Conservation (phyloP, 2,797 vertebrate species). For the Rousettus madagascariensis region DNA sequence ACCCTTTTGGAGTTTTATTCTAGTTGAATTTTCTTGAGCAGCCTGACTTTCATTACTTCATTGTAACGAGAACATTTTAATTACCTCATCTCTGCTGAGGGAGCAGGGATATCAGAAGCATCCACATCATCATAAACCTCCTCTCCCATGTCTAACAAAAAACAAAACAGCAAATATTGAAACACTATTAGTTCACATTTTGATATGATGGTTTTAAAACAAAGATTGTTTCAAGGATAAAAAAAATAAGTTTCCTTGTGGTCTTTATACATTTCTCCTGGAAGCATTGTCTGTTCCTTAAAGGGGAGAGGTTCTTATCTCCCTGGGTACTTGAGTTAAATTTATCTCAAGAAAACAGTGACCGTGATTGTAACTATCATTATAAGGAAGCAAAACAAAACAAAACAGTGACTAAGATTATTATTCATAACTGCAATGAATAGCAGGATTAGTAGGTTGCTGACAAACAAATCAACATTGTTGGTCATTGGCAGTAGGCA, state of each 20-base stretch:
- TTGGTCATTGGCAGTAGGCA: background rate
- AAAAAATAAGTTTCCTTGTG: background rate
- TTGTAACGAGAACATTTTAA: slow-evolving; percentile 44
- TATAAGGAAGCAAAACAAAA: background rate
- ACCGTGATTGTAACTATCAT: background rate
- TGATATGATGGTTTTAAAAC: background rate
- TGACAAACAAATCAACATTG: background rate
- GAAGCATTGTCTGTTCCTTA: background rate
- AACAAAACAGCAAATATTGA: background rate
- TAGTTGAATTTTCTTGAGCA: background rate
- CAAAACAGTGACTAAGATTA: background rate
- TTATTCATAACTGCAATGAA: background rate
- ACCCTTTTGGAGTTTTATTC: background rate
- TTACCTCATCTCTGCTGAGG: slow-evolving; percentile 81
- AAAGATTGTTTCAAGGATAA: background rate
- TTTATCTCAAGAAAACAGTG: background rate
- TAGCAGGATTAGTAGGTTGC: background rate
- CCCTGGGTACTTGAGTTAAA: background rate
- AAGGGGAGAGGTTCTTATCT: background rate
- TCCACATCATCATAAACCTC: slow-evolving; percentile 90
- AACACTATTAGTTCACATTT: background rate
- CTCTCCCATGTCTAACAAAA: slow-evolving; percentile 75
- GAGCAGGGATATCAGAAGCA: slow-evolving; percentile 80
- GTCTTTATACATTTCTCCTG: background rate
- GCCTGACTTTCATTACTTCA: background rate